Evolutionary conservation across 2,113 vertebrate species (phyloP), one percentile per base, ranked within the genome.

Genomic region (Heterochromis multidens): DNA sequence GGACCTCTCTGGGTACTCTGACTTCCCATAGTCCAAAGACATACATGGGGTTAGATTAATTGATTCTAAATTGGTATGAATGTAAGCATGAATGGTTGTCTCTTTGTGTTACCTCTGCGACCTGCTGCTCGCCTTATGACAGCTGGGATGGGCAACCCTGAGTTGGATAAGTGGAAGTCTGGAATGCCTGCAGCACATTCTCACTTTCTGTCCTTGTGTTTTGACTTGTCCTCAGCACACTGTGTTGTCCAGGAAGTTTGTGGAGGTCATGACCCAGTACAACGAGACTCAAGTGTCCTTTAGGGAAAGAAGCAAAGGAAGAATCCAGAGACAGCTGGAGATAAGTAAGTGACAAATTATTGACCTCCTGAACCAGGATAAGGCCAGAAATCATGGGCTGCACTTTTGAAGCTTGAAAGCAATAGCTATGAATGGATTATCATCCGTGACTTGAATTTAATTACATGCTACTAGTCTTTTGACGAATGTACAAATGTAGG

Each of bases 311-410:
- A 99, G 98, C 94, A 99, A 99, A 92, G 96, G 96, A 77, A 96
- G 98, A 37, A 99, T 99, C 78, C 97, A 98, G 90, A 97, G 98
- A 16, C 99, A 99, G 85, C 93, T 99, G 33, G 99, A 99, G 93
- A 99, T 99, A 91, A 99, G 98, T 99, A 87, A 97, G 98, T 95
- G 54, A 56, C 58, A 74, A 77, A 77, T 49, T 52, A 62, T 17
- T 13, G 23, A 52, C 7, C 40, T 8, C 17, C 31, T 46, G 60
- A 29, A 70, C 21, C 21, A 31, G 70, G 23, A 7, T 14, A 35
- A 60, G 19, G 27, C 54, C 49, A 58, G 56, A 56, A 43, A 82
- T 8, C 14, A 78, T 31, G 25, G 1, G n/a, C 5, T 37, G 29
- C 1, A 57, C 54, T n/a, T 43, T 29, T 77, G 9, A 76, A 21